Base-by-base conservation (phyloP, 2,888 invertebrate genomes). In the Rhaphigaster nebulosa region DNA sequence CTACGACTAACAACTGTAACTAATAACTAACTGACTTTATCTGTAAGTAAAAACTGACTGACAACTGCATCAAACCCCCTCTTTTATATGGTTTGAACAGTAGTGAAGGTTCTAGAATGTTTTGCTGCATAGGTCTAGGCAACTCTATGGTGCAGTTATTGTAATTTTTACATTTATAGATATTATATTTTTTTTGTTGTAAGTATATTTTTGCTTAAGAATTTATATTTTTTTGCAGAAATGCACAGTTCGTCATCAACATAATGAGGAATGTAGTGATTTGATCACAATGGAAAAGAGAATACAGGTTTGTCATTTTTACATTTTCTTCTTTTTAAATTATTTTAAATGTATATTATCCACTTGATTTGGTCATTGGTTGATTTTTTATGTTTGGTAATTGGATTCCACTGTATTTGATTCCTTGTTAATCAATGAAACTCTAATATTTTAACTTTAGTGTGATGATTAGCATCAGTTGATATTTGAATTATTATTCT, bases 221-320 rank as follows among this genome's bases (percentile, higher is more conserved):
- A 80, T 80, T 20, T n/a, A 45, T 84, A 45, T 84, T 80, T 52
- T 56, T 87, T 91, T 91, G 34, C 87, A 97, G 96, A 98, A 98
- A 95, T 98, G 98, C 94, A 96, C 96, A 93, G 98, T 98, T 90
- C 96, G 97, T 90, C 98, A 98, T 94, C 97, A 97, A 93, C 98
- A 98, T 94, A 98, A 98, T 94, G 98, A 98, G 93, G 98, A 98
- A 93, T 98, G 98, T 94, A 98, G 97, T 94, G 98, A 98, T 94
- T 95, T 98, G 93, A 96, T 98, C 92, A 98, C 98, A 76, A 98
- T 98, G 98, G 98, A 98, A 95, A 98, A 98, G 94, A 95, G 98
- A 88, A 98, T 98, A 93, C 95, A 95, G 95, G 95, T 95, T 90
- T 41, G 56, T 70, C 1, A n/a, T 54, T 89, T 91, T 45, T 80